Conservation (phyloP, 64 coral and sea anemone genomes). For the Trachythela sp. region DNA sequence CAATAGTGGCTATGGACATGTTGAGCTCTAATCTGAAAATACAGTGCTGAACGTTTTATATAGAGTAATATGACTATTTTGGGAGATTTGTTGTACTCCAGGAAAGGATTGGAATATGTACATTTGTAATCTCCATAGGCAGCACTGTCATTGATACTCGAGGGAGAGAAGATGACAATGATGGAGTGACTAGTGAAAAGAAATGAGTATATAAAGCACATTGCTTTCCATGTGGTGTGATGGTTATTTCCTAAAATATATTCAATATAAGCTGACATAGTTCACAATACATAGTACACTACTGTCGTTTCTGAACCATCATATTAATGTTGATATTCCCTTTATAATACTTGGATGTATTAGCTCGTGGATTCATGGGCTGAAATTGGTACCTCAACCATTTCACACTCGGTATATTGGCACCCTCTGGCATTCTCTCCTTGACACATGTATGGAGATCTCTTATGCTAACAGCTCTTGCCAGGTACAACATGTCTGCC, state of each 20-base stretch:
- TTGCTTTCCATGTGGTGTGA: not conserved
- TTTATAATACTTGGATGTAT: constrained; percentile 17
- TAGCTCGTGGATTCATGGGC: not conserved
- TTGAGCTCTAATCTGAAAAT: constrained; percentile 5
- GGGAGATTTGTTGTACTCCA: no score
- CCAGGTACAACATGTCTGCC: not conserved
- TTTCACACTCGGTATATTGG: not conserved
- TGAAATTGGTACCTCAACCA: constrained; percentile 19
- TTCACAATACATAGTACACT: not conserved
- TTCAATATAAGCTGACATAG: not conserved
- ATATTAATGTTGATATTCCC: constrained; percentile 13
- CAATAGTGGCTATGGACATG: constrained; percentile 32
- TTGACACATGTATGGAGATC: not conserved
- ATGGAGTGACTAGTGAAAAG: not conserved
- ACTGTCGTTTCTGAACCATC: constrained; percentile 14
- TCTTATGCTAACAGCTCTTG: not conserved
- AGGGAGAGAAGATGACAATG: no score
- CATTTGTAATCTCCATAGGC: no score
- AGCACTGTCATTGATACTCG: no score
- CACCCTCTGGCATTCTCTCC: not conserved
- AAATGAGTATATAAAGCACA: not conserved
- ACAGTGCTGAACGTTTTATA: not conserved
- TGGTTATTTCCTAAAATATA: not conserved
- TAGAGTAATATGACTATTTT: not conserved
- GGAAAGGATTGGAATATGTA: no score